Evolutionary conservation across 1,140 invertebrate species (phyloP).

Genomic region (Monochamus saltuarius): DNA sequence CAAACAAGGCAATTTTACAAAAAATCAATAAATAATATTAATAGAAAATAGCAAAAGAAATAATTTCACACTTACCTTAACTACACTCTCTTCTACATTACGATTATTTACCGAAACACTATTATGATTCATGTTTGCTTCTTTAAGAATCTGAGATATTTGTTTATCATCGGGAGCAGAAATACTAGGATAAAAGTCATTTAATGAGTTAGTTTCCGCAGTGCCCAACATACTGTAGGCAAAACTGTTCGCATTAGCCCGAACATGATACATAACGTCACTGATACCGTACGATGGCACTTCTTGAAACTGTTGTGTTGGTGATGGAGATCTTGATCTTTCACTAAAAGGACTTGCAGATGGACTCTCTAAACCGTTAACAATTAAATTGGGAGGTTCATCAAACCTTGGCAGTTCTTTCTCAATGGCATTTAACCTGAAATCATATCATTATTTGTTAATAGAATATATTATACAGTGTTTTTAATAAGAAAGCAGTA

Average conservation of each 20-base stretch:
- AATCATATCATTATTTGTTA: constrained; percentile 16
- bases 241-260: constrained; percentile 16
- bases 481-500: too few relatives aligned
- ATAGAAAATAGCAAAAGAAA: constrained; percentile 10
- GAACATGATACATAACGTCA: constrained; percentile 26
- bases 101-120: constrained; percentile 5
- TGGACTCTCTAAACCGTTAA: constrained; percentile 39
- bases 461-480: too few relatives aligned
- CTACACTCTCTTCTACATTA: constrained; percentile 16
- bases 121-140: constrained; percentile 42
- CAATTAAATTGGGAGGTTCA: constrained; percentile 32
- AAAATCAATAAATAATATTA: not conserved
- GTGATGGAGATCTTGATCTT: constrained; percentile 46
- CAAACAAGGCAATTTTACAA: too few relatives aligned
- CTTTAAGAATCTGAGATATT: constrained; percentile 50
- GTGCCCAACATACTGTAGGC: constrained; percentile 28
- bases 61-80: constrained; percentile 6
- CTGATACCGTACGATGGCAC: constrained; percentile 33
- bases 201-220: constrained; percentile 22
- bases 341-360: constrained; percentile 28
- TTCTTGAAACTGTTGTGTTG: constrained; percentile 31
- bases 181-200: constrained; percentile 33
- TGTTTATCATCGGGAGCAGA: constrained; percentile 39
- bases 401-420: constrained; percentile 37
- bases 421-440: constrained; percentile 35